Evolutionary conservation across 2,888 invertebrate species (phyloP).

Genomic region (Spilarctia lutea): DNA sequence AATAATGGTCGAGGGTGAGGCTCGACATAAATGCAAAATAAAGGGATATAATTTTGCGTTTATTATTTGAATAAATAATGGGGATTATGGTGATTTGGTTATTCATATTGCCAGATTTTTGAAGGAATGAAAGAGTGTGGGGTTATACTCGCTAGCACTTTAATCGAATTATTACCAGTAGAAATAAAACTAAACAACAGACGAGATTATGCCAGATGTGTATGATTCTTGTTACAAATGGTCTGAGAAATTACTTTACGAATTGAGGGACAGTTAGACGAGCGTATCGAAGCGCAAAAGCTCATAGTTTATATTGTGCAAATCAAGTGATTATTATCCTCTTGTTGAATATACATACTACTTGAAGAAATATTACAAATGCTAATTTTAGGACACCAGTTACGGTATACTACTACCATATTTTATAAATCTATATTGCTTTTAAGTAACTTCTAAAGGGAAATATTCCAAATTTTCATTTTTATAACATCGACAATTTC

Average conservation of each 20-base stretch:
- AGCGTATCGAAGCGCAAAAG: neutral
- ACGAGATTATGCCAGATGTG: neutral
- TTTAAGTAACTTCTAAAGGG: neutral
- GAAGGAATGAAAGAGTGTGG: slow-evolving; percentile 24
- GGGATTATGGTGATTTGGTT: slow-evolving; percentile 44
- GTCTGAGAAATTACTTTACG: neutral
- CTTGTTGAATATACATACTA: neutral
- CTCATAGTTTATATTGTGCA: neutral
- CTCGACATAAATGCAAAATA: slow-evolving; percentile 57
- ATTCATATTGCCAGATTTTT: slow-evolving; percentile 46
- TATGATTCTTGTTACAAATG: neutral
- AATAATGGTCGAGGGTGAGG: slow-evolving; percentile 66
- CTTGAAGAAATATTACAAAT: neutral
- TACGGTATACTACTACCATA: neutral
- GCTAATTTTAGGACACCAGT: too few species aligned
- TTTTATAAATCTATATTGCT: neutral
- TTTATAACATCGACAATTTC: too few species aligned
- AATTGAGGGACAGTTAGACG: neutral
- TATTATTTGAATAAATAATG: slow-evolving; percentile 51
- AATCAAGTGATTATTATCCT: too few species aligned
- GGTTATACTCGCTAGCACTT: slow-evolving; percentile 14
- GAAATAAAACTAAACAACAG: neutral
- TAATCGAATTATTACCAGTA: slow-evolving; percentile 5
- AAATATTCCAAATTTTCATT: neutral
- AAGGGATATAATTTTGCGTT: slow-evolving; percentile 50